These are phyloP conservation scores for Chaetodon trifasciatus DNA, from an alignment of 2,797 vertebrate genomes.

Conservation along the genomic window DNA sequence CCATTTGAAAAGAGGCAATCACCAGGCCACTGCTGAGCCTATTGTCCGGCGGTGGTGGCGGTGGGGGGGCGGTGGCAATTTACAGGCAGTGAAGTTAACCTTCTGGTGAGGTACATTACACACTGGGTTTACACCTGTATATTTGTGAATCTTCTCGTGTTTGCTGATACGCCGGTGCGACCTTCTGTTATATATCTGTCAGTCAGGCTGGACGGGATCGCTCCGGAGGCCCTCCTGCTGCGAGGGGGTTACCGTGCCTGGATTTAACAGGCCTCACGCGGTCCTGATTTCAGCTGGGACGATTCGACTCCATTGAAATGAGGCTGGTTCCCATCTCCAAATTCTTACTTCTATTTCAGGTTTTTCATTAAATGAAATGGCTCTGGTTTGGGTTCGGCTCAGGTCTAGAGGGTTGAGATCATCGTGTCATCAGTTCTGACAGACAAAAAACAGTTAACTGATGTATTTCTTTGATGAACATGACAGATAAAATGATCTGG, in stretches of 20 bases:
- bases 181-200: slow-evolving; percentile 21
- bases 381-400: too few relatives aligned
- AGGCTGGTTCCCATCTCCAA: background rate
- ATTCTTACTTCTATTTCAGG: background rate
- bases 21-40: slow-evolving; percentile 97
- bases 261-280: background rate
- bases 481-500: too few relatives aligned
- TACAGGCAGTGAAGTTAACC: slow-evolving; percentile 78
- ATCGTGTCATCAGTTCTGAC: too few relatives aligned
- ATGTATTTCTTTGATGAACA: too few relatives aligned
- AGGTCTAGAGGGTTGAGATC: background rate
- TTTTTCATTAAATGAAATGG: background rate
- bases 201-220: background rate
- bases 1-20: slow-evolving; percentile 99
- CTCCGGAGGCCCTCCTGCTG: background rate
- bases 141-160: slow-evolving; percentile 50
- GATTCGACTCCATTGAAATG: background rate
- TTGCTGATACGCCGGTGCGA: slow-evolving; percentile 48
- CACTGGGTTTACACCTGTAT: slow-evolving; percentile 35
- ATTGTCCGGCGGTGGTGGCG: slow-evolving; percentile 90
- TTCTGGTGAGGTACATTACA: slow-evolving; percentile 75
- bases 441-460: too few relatives aligned
- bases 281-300: background rate
- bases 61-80: slow-evolving; percentile 66
- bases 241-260: background rate